Evolutionary conservation across 2,797 vertebrate genomes (phyloP), one percentile per base, ranked within the genome.

Genomic region (Nannoperca australis): DNA sequence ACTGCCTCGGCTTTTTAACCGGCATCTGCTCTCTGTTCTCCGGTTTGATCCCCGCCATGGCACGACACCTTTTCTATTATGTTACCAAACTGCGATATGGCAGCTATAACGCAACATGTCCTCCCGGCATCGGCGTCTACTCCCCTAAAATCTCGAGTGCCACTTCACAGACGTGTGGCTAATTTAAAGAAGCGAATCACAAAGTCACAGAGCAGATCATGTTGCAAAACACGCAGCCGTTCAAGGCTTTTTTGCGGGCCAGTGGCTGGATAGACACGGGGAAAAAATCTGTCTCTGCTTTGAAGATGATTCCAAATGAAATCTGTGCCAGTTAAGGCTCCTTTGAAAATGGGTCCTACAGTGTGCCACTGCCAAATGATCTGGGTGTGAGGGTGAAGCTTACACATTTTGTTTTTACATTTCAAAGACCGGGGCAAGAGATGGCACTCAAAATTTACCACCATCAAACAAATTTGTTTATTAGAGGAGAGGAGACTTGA

Each of bases 271-370:
- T 69, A 51, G 38, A 67, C 38, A 61, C 20, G 59, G 8, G 7
- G 22, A 64, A 61, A 20, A 66, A 77, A 82, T 58, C 65, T 45
- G 34, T 49, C 36, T 67, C 53, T 71, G 73, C 89, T 94, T 93
- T 94, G 91, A 93, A 91, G 86, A 89, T 75, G 83, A 86, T 79
- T 92, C 89, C 90, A 92, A 86, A 73, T 81, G 54, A 86, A 89
- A 71, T 85, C 76, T 78, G 81, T 90, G 90, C 88, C 91, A 92
- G 88, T 85, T 86, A 84, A 86, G 38, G 85, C 82, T 89, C 71
- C 81, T 86, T 86, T 90, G 78, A 88, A 91, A 89, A 75, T 65
- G 78, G 75, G 73, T 84, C 50, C 50, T 56, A 78, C 79, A 44
- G 58, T 30, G 45, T 81, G 53, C 51, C 80, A 34, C 73, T 89